Evolutionary conservation across 2,797 vertebrate genomes (phyloP).

Genomic region (Toxotes lorentzi): DNA sequence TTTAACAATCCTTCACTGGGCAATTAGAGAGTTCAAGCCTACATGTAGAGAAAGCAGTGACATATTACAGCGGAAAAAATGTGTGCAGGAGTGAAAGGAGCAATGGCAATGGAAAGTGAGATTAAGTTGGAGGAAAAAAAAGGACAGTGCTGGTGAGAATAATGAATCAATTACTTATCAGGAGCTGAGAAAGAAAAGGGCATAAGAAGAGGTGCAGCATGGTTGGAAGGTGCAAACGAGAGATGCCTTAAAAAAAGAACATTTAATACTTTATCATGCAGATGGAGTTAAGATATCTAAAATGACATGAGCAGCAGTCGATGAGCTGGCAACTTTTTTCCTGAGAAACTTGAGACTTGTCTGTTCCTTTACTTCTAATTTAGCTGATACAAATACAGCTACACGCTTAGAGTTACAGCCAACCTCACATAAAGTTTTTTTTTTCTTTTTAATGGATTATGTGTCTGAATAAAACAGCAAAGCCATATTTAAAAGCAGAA

Average conservation of each 20-base stretch:
- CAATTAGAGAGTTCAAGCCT: slow-evolving; percentile 70
- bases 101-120: slow-evolving; percentile 55
- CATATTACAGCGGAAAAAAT: slow-evolving; percentile 61
- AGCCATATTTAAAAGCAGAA: slow-evolving; percentile 37
- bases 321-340: slow-evolving; percentile 14
- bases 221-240: slow-evolving; percentile 50
- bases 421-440: slow-evolving; percentile 27
- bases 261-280: slow-evolving; percentile 41
- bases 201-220: slow-evolving; percentile 37
- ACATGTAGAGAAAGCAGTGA: slow-evolving; percentile 48
- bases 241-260: slow-evolving; percentile 48
- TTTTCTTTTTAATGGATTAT: neutral
- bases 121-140: slow-evolving; percentile 46
- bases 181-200: slow-evolving; percentile 62
- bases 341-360: slow-evolving; percentile 28
- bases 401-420: slow-evolving; percentile 38
- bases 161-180: slow-evolving; percentile 78
- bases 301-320: slow-evolving; percentile 9
- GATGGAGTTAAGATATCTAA: slow-evolving; percentile 20
- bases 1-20: slow-evolving; percentile 61
- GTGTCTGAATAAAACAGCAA: slow-evolving; percentile 37
- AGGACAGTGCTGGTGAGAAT: slow-evolving; percentile 54
- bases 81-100: slow-evolving; percentile 49
- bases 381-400: slow-evolving; percentile 47
- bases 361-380: slow-evolving; percentile 47